phyloP scores from a whole-genome alignment of 2,113 vertebrate genomes.

The Carassius carassius region DNA sequence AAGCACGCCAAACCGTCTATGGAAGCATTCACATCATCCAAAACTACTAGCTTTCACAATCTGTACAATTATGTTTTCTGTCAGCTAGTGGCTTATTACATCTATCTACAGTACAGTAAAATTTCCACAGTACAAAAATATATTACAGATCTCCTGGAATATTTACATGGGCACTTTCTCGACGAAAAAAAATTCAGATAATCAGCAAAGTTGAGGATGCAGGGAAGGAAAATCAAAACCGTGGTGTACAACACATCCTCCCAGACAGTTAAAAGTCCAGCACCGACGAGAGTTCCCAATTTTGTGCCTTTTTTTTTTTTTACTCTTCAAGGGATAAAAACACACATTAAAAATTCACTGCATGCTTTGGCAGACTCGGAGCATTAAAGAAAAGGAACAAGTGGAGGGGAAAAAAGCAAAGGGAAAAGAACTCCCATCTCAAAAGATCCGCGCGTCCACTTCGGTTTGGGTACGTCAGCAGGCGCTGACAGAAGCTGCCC shows the following conservation, averaged over 20 bases:
- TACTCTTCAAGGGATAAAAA: constrained; percentile 46
- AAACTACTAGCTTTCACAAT: constrained; percentile 68
- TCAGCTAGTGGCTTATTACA: constrained; percentile 60
- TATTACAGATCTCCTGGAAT: constrained; percentile 95
- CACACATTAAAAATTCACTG: constrained; percentile 49
- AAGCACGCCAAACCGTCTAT: constrained; percentile 53
- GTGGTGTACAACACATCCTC: constrained; percentile 52
- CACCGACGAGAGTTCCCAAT: constrained; percentile 51
- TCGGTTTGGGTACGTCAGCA: constrained; percentile 55
- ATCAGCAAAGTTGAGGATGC: constrained; percentile 56
- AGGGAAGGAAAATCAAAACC: constrained; percentile 38
- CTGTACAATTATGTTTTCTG: constrained; percentile 82
- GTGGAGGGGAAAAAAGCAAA: background rate
- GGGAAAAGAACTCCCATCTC: background rate
- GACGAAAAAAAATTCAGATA: constrained; percentile 47
- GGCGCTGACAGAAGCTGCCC: constrained; percentile 46
- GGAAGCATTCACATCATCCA: constrained; percentile 8
- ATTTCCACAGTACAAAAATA: constrained; percentile 97
- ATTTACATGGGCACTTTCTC: constrained; percentile 90
- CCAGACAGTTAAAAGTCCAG: constrained; percentile 59
- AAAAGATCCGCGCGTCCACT: constrained; percentile 36
- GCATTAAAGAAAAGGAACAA: constrained; percentile 12
- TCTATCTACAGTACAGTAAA: constrained; percentile 86
- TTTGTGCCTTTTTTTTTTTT: constrained; percentile 52
- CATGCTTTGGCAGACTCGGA: constrained; percentile 47